Percentiles rank a stretch among this genome's conserved stretches.
phyloP scores from a whole-genome alignment of 2,113 vertebrate species.

The Alces alces region DNA sequence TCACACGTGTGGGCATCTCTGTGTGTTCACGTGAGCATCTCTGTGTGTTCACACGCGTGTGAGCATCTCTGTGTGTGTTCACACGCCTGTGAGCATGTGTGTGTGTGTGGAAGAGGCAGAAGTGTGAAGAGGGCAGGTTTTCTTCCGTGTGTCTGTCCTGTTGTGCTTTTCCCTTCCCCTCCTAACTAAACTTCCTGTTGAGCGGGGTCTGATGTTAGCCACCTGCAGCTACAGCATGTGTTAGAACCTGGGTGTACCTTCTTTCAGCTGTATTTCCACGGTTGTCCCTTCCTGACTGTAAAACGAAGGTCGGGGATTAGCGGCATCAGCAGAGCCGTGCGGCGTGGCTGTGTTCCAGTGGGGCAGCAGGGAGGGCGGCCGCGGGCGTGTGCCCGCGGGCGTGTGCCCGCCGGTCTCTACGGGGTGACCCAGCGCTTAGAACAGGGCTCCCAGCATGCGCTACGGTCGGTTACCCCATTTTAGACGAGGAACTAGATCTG shows the following conservation, averaged over 20 bases:
- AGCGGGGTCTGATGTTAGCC: background rate
- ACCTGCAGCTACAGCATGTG: background rate
- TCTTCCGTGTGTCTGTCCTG: background rate
- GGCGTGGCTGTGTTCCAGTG: background rate
- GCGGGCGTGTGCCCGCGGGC: no score
- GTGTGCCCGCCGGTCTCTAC: background rate
- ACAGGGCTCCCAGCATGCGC: rapidly evolving
- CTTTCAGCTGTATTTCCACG: background rate
- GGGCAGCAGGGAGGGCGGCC: background rate
- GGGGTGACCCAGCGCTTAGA: background rate
- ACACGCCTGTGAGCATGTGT: no score
- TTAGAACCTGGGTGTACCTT: background rate
- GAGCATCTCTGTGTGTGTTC: background rate
- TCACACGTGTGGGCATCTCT: no score
- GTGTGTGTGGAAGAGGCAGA: background rate
- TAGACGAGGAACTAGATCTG: background rate
- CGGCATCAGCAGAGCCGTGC: background rate
- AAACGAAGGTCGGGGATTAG: background rate
- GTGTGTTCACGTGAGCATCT: no score
- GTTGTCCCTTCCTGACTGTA: background rate
- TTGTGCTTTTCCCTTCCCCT: background rate
- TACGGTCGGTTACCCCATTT: rapidly evolving
- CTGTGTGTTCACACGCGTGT: no score
- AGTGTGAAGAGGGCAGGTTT: background rate
- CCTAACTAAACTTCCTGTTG: background rate